Evolutionary conservation across 1,140 invertebrate genomes (phyloP).

Genomic region (Leptoteleia sp.): DNA sequence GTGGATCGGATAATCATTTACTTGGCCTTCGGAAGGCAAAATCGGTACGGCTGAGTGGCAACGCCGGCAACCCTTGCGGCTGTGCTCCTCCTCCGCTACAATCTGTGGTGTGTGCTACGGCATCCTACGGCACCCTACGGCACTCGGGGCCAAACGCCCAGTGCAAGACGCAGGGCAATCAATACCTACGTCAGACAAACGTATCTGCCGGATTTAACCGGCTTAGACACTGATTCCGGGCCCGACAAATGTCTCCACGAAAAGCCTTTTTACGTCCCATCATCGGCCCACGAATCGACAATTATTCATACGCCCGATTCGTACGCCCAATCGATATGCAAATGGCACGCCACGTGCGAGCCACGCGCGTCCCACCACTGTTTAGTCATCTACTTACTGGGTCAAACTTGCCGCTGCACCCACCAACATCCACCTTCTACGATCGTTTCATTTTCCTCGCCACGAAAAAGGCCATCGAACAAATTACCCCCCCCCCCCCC

Average conservation of each 20-base stretch:
- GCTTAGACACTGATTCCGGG: conserved; percentile 54
- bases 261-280: conserved; percentile 29
- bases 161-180: conserved; percentile 67
- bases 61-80: conserved; percentile 53
- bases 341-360: conserved; percentile 6
- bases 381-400: background rate
- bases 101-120: conserved; percentile 65
- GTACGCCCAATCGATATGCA: conserved; percentile 18
- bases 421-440: too few species aligned
- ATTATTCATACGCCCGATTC: conserved; percentile 39
- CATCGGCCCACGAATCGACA: conserved; percentile 6
- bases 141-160: conserved; percentile 60
- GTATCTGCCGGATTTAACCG: conserved; percentile 56
- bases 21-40: conserved; percentile 37
- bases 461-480: too few species aligned
- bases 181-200: conserved; percentile 68
- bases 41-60: conserved; percentile 43
- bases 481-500: too few species aligned
- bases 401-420: too few species aligned
- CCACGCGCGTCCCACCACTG: background rate
- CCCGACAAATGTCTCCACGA: conserved; percentile 40
- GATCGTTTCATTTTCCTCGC: too few species aligned
- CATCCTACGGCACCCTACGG: too few species aligned
- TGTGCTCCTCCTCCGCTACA: too few species aligned
- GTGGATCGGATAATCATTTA: conserved; percentile 59